phyloP scores from a whole-genome alignment of 2,797 vertebrate species.

The Malurus leucopterus region DNA sequence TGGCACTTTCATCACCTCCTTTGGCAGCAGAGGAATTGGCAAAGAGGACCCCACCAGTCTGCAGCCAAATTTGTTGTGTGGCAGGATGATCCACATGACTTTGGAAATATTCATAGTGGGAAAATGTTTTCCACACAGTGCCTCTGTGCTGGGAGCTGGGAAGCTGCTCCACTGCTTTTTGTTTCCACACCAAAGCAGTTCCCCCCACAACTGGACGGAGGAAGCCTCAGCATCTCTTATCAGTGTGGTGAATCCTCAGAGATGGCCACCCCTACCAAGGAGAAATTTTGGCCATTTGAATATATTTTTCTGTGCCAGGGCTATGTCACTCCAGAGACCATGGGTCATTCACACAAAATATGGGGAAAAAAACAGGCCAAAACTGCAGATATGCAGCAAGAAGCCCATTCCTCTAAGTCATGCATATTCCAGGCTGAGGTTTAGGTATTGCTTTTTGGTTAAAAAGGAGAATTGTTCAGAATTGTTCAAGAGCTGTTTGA shows the following conservation, averaged over 20 bases:
- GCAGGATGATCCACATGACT: neutral
- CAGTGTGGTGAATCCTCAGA: neutral
- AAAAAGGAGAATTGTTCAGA: neutral
- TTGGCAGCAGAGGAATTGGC: neutral
- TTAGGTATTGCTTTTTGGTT: neutral
- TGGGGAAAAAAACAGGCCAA: neutral
- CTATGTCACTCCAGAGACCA: neutral
- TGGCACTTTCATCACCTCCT: neutral
- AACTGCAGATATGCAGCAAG: neutral
- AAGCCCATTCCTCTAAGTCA: neutral
- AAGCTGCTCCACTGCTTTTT: neutral
- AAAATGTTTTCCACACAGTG: neutral
- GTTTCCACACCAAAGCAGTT: neutral
- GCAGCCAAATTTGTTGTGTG: neutral
- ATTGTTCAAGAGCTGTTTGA: neutral
- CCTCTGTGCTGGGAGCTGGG: neutral
- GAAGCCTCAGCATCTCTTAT: neutral
- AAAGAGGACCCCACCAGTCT: neutral
- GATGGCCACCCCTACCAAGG: neutral
- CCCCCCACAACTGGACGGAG: neutral
- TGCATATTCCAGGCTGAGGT: rapidly evolving
- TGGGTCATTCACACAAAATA: neutral
- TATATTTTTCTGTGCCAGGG: neutral
- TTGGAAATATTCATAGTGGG: neutral
- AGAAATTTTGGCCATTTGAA: neutral